Evolutionary conservation across 1,140 invertebrate species (phyloP).

Genomic region (Penaeus indicus): DNA sequence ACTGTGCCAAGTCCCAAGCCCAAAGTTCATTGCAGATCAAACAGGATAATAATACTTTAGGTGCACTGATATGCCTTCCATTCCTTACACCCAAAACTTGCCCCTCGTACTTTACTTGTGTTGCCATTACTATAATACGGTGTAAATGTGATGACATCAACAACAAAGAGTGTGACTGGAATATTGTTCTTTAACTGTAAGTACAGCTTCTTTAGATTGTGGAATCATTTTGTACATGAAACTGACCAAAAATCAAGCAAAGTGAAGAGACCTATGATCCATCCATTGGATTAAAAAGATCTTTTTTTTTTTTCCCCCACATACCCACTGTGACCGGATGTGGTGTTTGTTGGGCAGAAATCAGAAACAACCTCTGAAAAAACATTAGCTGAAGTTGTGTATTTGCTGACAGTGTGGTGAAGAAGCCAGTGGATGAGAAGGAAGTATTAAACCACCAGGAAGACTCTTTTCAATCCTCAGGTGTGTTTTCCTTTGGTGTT

Average conservation of each 20-base stretch:
- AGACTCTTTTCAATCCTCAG: background rate
- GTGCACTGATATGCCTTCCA: constrained; percentile 23
- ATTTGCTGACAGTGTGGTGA: background rate
- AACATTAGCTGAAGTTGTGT: background rate
- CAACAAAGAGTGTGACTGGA: background rate
- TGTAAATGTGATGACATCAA: background rate
- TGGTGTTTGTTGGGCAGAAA: background rate
- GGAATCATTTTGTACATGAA: too few relatives aligned
- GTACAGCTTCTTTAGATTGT: too few relatives aligned
- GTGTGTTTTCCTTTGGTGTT: constrained; percentile 1
- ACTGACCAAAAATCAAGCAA: too few relatives aligned
- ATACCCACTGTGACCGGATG: too few relatives aligned
- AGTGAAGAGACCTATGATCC: too few relatives aligned
- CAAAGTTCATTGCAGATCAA: background rate
- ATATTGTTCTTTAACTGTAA: too few relatives aligned
- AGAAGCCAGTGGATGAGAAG: constrained; percentile 10
- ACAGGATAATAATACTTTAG: background rate
- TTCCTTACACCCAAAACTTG: constrained; percentile 20
- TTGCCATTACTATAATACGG: background rate
- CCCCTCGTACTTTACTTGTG: constrained; percentile 1
- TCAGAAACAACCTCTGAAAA: background rate
- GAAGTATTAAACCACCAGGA: background rate
- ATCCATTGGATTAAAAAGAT: too few relatives aligned
- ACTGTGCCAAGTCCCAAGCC: background rate
- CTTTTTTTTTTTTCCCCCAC: too few relatives aligned